phyloP scores from a whole-genome alignment of 2,113 vertebrate genomes.

The Cepphus grylle region DNA sequence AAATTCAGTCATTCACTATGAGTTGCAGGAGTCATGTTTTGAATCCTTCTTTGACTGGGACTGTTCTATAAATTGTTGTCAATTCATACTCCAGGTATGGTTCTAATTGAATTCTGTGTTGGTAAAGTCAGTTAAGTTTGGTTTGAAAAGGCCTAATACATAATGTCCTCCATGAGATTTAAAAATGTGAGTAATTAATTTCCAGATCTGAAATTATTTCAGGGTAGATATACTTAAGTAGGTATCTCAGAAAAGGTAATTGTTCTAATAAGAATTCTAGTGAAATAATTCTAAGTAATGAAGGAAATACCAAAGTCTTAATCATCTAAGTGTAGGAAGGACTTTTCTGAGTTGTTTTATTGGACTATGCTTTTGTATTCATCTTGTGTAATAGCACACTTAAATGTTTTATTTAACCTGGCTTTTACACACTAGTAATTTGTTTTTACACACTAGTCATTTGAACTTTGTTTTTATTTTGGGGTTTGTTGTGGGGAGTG shows the following conservation, averaged over 20 bases:
- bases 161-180: background rate
- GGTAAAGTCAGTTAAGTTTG: background rate
- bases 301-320: background rate
- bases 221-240: background rate
- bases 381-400: background rate
- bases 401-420: background rate
- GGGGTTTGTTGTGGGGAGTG: rapidly evolving
- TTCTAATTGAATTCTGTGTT: background rate
- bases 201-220: background rate
- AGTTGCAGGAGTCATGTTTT: background rate
- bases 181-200: background rate
- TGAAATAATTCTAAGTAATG: background rate
- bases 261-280: background rate
- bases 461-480: background rate
- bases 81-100: background rate
- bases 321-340: background rate
- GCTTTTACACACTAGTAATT: background rate
- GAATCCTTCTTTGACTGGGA: background rate
- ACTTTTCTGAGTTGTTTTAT: background rate
- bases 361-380: background rate
- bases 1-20: background rate
- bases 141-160: background rate
- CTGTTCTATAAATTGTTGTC: background rate
- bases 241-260: background rate
- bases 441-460: background rate